Evolutionary conservation across 2,888 invertebrate genomes (phyloP).

Genomic region (Bombylius discolor): DNA sequence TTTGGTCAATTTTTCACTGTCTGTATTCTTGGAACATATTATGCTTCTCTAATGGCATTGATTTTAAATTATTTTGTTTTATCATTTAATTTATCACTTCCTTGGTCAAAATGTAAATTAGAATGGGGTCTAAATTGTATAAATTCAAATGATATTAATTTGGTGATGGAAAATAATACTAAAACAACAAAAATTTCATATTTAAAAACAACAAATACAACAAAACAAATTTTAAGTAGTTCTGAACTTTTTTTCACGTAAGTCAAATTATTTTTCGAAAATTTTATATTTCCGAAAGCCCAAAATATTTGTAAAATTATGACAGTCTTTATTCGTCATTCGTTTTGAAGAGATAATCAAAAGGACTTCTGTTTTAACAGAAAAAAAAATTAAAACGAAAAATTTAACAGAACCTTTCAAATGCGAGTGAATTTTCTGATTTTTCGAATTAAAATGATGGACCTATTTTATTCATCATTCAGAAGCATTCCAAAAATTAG

Average conservation of each 20-base stretch:
- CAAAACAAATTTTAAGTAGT: conserved; percentile 28
- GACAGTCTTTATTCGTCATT: too few species aligned
- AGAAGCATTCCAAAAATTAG: too few species aligned
- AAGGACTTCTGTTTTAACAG: too few species aligned
- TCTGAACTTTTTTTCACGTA: conserved; percentile 44
- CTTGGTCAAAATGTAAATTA: conserved; percentile 47
- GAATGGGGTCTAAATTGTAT: conserved; percentile 40
- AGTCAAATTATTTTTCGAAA: too few species aligned
- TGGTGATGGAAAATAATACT: conserved; percentile 6
- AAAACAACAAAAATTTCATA: neutral
- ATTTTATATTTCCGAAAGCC: too few species aligned
- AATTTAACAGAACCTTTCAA: too few species aligned
- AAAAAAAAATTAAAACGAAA: too few species aligned
- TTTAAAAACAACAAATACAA: neutral
- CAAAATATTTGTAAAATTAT: too few species aligned
- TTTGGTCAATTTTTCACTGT: conserved; percentile 42
- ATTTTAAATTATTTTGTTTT: conserved; percentile 48
- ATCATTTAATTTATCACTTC: conserved; percentile 47
- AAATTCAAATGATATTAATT: conserved; percentile 20
- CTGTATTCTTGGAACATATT: conserved; percentile 47
- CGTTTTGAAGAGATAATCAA: too few species aligned
- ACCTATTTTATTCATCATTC: too few species aligned
- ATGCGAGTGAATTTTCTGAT: too few species aligned
- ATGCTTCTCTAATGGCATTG: conserved; percentile 48
- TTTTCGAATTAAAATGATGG: too few species aligned